phyloP scores from a whole-genome alignment of 2,888 invertebrate species.

The Parthenolecanium corni region DNA sequence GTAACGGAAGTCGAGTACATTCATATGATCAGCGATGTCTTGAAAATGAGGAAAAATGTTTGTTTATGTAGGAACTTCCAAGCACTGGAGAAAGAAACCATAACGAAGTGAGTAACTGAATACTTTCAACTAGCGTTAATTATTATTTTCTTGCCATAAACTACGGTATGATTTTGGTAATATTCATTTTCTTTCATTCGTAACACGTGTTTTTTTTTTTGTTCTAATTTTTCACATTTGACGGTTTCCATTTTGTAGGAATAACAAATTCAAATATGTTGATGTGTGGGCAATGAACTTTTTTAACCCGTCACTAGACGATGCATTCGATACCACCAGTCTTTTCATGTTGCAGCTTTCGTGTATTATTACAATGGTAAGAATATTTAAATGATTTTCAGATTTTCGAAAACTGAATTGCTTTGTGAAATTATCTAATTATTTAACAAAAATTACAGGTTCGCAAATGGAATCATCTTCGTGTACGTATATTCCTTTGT shows the following conservation, averaged over 20 bases:
- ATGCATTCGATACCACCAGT: slow-evolving; percentile 78
- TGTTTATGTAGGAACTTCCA: slow-evolving; percentile 88
- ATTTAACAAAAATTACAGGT: slow-evolving; percentile 44
- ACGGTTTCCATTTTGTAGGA: slow-evolving; percentile 40
- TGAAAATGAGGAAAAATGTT: slow-evolving; percentile 88
- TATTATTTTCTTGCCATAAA: no score
- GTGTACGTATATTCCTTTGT: slow-evolving; percentile 77
- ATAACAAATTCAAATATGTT: slow-evolving; percentile 59
- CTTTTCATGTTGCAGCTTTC: slow-evolving; percentile 94
- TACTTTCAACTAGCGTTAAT: not conserved
- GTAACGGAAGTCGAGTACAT: slow-evolving; percentile 56
- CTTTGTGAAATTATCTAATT: not conserved
- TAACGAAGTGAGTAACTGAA: slow-evolving; percentile 36
- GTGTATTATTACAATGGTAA: slow-evolving; percentile 80
- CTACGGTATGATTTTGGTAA: no score
- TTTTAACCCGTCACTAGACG: slow-evolving; percentile 61
- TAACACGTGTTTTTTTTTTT: no score
- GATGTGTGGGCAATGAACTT: slow-evolving; percentile 98
- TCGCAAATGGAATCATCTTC: slow-evolving; percentile 63
- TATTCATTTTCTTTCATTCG: no score
- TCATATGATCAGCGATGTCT: slow-evolving; percentile 70
- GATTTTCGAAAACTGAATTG: not conserved
- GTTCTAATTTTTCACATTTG: no score
- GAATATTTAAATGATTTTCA: not conserved
- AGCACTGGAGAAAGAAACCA: slow-evolving; percentile 62